A percentile compares a stretch with the other conserved stretches of the same genome.
phyloP scores from a whole-genome alignment of 2,797 vertebrate species.

The Thaleichthys pacificus region DNA sequence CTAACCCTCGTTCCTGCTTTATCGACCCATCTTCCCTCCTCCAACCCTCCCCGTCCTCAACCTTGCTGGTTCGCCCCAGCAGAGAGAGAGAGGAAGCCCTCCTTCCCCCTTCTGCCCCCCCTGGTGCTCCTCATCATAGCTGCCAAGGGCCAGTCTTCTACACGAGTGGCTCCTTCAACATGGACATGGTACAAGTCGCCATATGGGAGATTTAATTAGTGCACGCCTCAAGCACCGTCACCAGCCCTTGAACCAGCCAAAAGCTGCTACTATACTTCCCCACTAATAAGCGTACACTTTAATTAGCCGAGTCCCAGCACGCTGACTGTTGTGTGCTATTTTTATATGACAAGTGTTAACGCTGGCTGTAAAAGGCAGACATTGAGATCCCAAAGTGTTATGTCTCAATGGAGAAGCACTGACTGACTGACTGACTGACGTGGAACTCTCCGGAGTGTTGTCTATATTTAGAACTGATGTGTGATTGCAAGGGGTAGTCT shows the following conservation, averaged over 20 bases:
- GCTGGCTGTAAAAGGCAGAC: constrained; percentile 25
- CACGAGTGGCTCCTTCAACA: constrained; percentile 60
- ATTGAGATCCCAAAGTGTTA: constrained; percentile 35
- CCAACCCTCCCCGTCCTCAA: not conserved
- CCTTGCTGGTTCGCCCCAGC: not conserved
- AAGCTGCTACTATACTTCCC: constrained; percentile 46
- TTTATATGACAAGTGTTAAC: constrained; percentile 37
- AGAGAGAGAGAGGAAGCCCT: constrained; percentile 33
- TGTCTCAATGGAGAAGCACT: constrained; percentile 48
- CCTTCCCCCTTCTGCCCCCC: constrained; percentile 28
- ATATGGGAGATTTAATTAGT: constrained; percentile 77
- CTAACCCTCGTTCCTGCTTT: no score
- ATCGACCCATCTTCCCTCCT: not conserved
- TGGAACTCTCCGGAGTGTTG: constrained; percentile 40
- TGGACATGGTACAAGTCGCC: constrained; percentile 62
- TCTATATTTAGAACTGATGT: constrained; percentile 51
- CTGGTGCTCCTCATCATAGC: constrained; percentile 32
- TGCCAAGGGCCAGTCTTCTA: constrained; percentile 60
- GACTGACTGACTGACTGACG: constrained; percentile 36
- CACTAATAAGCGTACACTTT: constrained; percentile 46
- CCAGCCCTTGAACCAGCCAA: constrained; percentile 39
- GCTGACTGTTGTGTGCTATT: constrained; percentile 55
- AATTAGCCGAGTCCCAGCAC: constrained; percentile 56
- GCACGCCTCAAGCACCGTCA: constrained; percentile 58
- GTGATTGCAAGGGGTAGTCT: constrained; percentile 64